phyloP scores from a whole-genome alignment of 2,797 vertebrate species.

The Amniataba percoides region DNA sequence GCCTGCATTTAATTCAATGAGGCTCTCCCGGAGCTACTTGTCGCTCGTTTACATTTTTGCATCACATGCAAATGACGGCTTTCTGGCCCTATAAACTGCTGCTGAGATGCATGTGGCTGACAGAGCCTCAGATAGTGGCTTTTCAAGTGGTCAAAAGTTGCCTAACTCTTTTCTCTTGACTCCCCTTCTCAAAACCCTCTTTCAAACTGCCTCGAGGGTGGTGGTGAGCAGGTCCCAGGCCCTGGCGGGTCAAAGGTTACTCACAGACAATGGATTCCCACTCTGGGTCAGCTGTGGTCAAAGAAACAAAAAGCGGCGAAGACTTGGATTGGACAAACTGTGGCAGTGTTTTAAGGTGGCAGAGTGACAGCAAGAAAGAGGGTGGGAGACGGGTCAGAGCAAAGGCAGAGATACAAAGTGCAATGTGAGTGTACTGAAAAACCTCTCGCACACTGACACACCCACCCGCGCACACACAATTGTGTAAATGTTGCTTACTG shows the following conservation, averaged over 20 bases:
- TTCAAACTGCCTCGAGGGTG: slow-evolving; percentile 61
- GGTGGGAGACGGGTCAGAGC: slow-evolving; percentile 27
- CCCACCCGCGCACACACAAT: slow-evolving; percentile 4
- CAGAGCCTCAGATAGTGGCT: slow-evolving; percentile 8
- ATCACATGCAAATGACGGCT: slow-evolving; percentile 66
- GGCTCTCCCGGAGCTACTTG: slow-evolving; percentile 42
- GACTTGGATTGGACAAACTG: slow-evolving; percentile 66
- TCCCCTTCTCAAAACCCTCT: slow-evolving; percentile 37
- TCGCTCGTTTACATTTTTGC: slow-evolving; percentile 61
- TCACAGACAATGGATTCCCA: slow-evolving; percentile 68
- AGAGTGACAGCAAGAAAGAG: slow-evolving; percentile 61
- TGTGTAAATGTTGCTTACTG: slow-evolving; percentile 16
- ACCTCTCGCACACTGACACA: slow-evolving; percentile 20
- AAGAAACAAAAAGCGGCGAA: slow-evolving; percentile 73
- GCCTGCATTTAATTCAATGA: slow-evolving; percentile 28
- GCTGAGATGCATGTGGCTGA: slow-evolving; percentile 16
- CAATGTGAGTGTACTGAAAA: slow-evolving; percentile 40
- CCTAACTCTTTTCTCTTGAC: slow-evolving; percentile 29
- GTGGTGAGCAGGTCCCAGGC: slow-evolving; percentile 79
- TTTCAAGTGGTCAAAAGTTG: slow-evolving; percentile 38
- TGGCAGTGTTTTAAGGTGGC: slow-evolving; percentile 56
- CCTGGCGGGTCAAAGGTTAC: slow-evolving; percentile 74
- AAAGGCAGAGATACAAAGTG: slow-evolving; percentile 36
- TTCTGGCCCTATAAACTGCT: slow-evolving; percentile 11
- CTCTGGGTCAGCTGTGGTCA: slow-evolving; percentile 77